Evolutionary conservation across 2,797 vertebrate genomes (phyloP), one percentile per base, ranked within the genome.

Genomic region (Epinephelus malabaricus): DNA sequence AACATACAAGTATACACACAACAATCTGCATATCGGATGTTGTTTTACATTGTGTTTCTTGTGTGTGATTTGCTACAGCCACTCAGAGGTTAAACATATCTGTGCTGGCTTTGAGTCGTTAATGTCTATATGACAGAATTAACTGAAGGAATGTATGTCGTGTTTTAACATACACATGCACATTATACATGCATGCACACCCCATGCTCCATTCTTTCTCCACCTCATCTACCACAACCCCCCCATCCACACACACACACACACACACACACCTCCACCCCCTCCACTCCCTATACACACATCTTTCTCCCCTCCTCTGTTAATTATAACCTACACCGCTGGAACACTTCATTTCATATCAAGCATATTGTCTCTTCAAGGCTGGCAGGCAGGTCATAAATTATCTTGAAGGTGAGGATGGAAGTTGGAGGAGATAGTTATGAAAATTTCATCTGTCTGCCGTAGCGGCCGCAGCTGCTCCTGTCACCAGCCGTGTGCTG

Each of bases 361-460:
- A 96, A 99, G 97, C 98, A 99, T 99, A 99, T 98, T 99, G 98
- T 99, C 96, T 99, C 96, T 98, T 97, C 97, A 96, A 98, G 97
- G 97, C 97, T 97, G 95, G 91, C 83, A 95, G 97, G 96, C 96
- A 95, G 96, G 97, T 98, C 97, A 98, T 98, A 98, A 98, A 99
- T 98, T 98, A 98, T 98, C 96, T 96, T 97, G 97, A 99, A 98
- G 97, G 97, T 98, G 98, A 97, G 96, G 90, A 97, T 94, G 96
- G 96, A 98, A 98, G 97, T 98, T 97, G 95, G 97, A 97, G 97
- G 97, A 98, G 97, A 97, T 97, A 97, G 97, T 98, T 98, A 98
- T 97, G 97, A 98, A 99, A 98, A 98, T 98, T 98, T 97, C 97
- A 99, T 99, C 97, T 96, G 98, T 99, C 98, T 98, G 96, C 96